Evolutionary conservation across 1,140 invertebrate species (phyloP).

Genomic region (Aricia agestis): DNA sequence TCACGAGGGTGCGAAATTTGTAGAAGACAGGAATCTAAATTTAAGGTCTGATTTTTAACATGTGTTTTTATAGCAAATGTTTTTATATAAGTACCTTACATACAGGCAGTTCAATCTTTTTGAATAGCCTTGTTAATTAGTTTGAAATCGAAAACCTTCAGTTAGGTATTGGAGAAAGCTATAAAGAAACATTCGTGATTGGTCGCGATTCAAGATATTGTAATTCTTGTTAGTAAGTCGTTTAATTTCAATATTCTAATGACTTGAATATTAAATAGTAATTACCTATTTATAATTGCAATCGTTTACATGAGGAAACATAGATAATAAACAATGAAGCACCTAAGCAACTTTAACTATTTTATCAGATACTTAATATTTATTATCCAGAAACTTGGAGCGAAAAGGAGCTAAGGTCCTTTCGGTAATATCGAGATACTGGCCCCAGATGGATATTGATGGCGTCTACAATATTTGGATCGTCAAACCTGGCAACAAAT

Average conservation of each 20-base stretch:
- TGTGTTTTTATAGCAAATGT: too few relatives aligned
- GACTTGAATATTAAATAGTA: neutral
- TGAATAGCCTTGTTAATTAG: too few relatives aligned
- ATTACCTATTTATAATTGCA: neutral
- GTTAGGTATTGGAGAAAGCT: slow-evolving; percentile 6
- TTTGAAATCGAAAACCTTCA: neutral
- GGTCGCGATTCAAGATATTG: neutral
- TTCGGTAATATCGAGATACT: slow-evolving; percentile 76
- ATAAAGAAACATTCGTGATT: slow-evolving; percentile 6
- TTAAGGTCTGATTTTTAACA: slow-evolving; percentile 44
- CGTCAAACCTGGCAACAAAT: slow-evolving; percentile 95
- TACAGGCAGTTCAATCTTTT: too few relatives aligned
- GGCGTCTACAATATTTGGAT: slow-evolving; percentile 95
- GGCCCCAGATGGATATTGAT: slow-evolving; percentile 90
- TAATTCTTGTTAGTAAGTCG: neutral
- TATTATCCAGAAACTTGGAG: slow-evolving; percentile 56
- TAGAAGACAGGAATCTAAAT: slow-evolving; percentile 56
- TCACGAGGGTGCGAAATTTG: slow-evolving; percentile 79
- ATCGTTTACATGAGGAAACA: neutral
- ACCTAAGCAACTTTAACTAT: neutral
- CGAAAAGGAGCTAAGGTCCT: slow-evolving; percentile 64
- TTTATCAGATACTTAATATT: neutral
- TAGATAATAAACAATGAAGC: neutral
- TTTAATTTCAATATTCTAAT: neutral
- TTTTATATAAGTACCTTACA: too few relatives aligned